Evolutionary conservation across 2,113 vertebrate genomes (phyloP), one percentile per base, ranked within the genome.

Genomic region (Amazona vittata): DNA sequence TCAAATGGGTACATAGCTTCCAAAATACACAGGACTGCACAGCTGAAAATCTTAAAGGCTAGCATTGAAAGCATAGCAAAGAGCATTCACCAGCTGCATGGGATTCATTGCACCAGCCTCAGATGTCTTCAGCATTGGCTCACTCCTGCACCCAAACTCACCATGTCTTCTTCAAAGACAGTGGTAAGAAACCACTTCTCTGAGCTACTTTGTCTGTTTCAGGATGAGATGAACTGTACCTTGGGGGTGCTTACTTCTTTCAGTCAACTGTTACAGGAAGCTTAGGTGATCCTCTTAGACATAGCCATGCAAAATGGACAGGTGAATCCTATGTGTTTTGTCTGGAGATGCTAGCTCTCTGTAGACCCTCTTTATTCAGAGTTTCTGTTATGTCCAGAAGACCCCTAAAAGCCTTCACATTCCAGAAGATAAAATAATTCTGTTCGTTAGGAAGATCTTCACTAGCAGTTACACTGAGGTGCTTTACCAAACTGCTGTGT

Each of bases 401-500:
- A 53, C 5, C 24, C 29, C 19, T 67, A 41, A 57, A 89, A 63
- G 20, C 6, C 43, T 85, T 15, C 77, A 21, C 57, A 79, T 79
- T 96, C 92, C 79, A 84, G 83, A 80, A 75, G n/a, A 65, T 35
- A 83, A 94, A 91, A 64, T 77, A 74, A 76, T 79, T 12, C 11
- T 53, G 71, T 29, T 86, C 75, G 75, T 93, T 84, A 91, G 47
- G 44, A 92, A 91, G 75, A 44, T 37, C 89, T 92, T 96, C 77
- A 89, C 78, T 91, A 60, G 90, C 53, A 65, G 67, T 71, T 96
- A 82, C 73, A 83, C 64, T n/a, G 91, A 92, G 59, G 22, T 35
- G 20, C 46, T 82, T 87, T 37, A 86, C 29, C 35, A 86, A 93
- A 94, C 74, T 91, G 75, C 81, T 82, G 57, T 92, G 89, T 96